These are phyloP conservation scores for Drosophila ezoana DNA, from an alignment of 2,888 invertebrate species.

Conservation along the genomic window DNA sequence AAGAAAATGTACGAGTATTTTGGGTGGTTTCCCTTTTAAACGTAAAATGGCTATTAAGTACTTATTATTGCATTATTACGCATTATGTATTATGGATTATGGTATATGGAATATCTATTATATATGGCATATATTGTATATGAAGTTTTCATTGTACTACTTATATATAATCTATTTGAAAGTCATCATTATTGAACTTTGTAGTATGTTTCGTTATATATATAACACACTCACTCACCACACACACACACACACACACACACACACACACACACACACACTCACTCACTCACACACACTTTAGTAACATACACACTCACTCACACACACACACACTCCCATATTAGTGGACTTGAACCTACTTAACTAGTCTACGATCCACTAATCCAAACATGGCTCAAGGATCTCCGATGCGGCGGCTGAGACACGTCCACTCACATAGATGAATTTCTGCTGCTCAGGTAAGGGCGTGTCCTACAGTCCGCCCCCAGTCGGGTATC, in stretches of 20 bases:
- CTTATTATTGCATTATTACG: conserved; percentile 61
- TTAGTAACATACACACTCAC: conserved; percentile 33
- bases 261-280: conserved; percentile 29
- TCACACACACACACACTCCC: conserved; percentile 35
- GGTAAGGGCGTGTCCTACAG: conserved; percentile 66
- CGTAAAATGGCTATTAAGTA: conserved; percentile 62
- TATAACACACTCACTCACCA: conserved; percentile 37
- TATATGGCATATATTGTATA: conserved; percentile 75
- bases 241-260: conserved; percentile 27
- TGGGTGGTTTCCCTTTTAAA: conserved; percentile 54
- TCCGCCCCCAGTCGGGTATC: conserved; percentile 4
- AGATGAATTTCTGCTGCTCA: conserved; percentile 78
- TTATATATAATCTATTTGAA: conserved; percentile 77
- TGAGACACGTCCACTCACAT: conserved; percentile 69
- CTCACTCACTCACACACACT: conserved; percentile 32
- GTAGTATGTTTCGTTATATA: conserved; percentile 74
- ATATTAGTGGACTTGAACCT: conserved; percentile 22
- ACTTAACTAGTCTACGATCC: conserved; percentile 19
- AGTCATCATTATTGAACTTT: conserved; percentile 70
- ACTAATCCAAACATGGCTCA: conserved; percentile 9
- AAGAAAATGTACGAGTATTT: conserved; percentile 31
- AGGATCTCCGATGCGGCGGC: conserved; percentile 15
- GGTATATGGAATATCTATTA: conserved; percentile 71
- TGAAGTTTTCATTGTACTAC: conserved; percentile 76
- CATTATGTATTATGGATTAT: conserved; percentile 61